Evolutionary conservation across 2,888 invertebrate genomes (phyloP).

Genomic region (Synanthedon formicaeformis): DNA sequence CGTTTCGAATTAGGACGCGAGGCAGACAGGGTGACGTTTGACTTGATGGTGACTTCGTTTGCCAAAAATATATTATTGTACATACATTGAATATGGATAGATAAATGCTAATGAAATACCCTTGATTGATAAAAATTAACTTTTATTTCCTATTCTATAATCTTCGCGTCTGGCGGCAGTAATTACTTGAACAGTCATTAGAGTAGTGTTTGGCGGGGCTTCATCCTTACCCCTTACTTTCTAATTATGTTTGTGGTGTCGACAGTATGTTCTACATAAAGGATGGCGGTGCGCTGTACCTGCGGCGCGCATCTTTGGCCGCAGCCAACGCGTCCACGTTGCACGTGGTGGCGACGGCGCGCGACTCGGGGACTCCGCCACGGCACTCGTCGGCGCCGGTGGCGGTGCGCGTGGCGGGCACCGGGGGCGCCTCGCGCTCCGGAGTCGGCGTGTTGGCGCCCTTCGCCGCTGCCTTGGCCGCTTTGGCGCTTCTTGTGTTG

Average conservation of each 20-base stretch:
- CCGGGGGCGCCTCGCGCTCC: slow-evolving; percentile 36
- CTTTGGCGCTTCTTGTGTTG: slow-evolving; percentile 81
- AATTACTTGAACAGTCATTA: too few relatives aligned
- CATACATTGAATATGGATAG: too few relatives aligned
- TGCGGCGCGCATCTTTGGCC: slow-evolving; percentile 60
- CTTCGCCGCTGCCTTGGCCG: slow-evolving; percentile 78
- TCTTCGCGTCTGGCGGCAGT: too few relatives aligned
- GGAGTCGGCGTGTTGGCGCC: slow-evolving; percentile 68
- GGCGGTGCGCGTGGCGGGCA: slow-evolving; percentile 72
- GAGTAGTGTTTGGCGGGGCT: too few relatives aligned
- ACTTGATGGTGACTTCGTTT: too few relatives aligned
- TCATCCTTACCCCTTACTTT: too few relatives aligned
- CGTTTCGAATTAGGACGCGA: not conserved
- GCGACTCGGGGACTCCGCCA: slow-evolving; percentile 87
- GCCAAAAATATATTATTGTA: too few relatives aligned
- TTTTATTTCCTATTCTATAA: too few relatives aligned
- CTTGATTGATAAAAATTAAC: too few relatives aligned
- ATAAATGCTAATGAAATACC: too few relatives aligned
- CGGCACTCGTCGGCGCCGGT: slow-evolving; percentile 76
- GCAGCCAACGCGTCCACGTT: slow-evolving; percentile 71
- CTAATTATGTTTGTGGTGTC: not conserved
- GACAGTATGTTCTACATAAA: slow-evolving; percentile 74
- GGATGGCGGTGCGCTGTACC: slow-evolving; percentile 75
- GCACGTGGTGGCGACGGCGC: slow-evolving; percentile 84
- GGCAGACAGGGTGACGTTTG: too few relatives aligned